Evolutionary conservation across 2,797 vertebrate genomes (phyloP), one percentile per base, ranked within the genome.

Genomic region (Lacerta agilis): DNA sequence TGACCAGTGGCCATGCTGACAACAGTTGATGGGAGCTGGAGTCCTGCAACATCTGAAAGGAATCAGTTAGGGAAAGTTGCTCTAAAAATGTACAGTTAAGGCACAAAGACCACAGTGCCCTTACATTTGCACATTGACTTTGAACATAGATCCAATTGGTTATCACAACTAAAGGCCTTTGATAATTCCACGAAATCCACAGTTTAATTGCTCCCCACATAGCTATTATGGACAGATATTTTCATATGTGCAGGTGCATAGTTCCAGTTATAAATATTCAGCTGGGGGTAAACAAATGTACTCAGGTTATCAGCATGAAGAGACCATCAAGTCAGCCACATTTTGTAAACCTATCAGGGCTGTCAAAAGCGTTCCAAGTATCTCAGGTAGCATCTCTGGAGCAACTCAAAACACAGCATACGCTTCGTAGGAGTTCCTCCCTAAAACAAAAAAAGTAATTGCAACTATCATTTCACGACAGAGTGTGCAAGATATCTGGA

Each of bases 181-280:
- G n/a, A 66, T 20, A 79, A 29, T 49, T 61, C 45, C 29, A 25
- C 13, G 38, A 43, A 17, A n/a, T 23, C 43, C 61, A 43, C 2
- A 23, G n/a, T 64, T 83, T 71, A 36, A 75, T 9, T 61, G 41
- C 20, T 27, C 69, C 9, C 45, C 27, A 18, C 43, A 23, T n/a
- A 76, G 58, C 36, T 76, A 1, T 72, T 75, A 36, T 36, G 1
- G 7, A 36, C 25, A 83, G 78, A 15, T 29, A 38, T 17, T 76
- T 17, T 20, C 73, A 61, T 13, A 61, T 78, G 38, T 66, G 36
- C 11, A 38, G 64, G 43, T n/a, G 55, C 43, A n/a, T 49, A n/a
- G 45, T 85, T 76, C 49, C 27, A 23, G 79, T 25, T 76, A 78
- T 89, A 82, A 55, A 71, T 71, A 89, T 82, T 82, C 45, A 58